These are phyloP conservation scores for Drosophila prostipennis DNA, from an alignment of 2,888 invertebrate species.

Conservation along the genomic window DNA sequence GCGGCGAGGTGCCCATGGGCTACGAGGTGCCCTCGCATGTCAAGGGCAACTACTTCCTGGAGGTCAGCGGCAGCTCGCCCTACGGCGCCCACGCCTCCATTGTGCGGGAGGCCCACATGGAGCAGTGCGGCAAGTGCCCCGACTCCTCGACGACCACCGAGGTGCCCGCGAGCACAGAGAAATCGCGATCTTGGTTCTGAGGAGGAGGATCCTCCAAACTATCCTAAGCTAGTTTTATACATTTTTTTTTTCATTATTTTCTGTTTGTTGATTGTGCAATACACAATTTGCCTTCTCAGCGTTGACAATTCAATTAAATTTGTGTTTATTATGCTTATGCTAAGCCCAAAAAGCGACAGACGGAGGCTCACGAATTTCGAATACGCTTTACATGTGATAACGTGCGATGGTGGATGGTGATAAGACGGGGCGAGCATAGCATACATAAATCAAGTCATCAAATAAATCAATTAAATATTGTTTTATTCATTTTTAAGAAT, in stretches of 20 bases:
- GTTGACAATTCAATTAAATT: constrained; percentile 70
- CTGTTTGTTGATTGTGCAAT: constrained; percentile 1
- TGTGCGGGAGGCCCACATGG: constrained; percentile 5
- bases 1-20: constrained; percentile 78
- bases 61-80: constrained; percentile 70
- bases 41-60: constrained; percentile 83
- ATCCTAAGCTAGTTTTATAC: not conserved
- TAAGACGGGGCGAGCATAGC: too few relatives aligned
- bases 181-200: not conserved
- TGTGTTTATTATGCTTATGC: constrained; percentile 19
- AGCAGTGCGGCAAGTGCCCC: constrained; percentile 53
- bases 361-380: not conserved
- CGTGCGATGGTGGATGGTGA: too few relatives aligned
- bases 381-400: constrained; percentile 8
- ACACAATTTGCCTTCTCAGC: constrained; percentile 39
- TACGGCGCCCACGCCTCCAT: constrained; percentile 65
- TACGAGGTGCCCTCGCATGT: constrained; percentile 66
- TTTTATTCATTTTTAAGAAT: too few relatives aligned
- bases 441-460: too few relatives aligned
- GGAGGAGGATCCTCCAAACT: not conserved
- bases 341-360: not conserved
- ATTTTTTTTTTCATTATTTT: not conserved
- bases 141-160: not conserved
- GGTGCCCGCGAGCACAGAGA: constrained; percentile 1
- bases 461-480: too few relatives aligned